Evolutionary conservation across 1,140 invertebrate genomes (phyloP), one percentile per base, ranked within the genome.

Genomic region (Drosophila rhopaloa): DNA sequence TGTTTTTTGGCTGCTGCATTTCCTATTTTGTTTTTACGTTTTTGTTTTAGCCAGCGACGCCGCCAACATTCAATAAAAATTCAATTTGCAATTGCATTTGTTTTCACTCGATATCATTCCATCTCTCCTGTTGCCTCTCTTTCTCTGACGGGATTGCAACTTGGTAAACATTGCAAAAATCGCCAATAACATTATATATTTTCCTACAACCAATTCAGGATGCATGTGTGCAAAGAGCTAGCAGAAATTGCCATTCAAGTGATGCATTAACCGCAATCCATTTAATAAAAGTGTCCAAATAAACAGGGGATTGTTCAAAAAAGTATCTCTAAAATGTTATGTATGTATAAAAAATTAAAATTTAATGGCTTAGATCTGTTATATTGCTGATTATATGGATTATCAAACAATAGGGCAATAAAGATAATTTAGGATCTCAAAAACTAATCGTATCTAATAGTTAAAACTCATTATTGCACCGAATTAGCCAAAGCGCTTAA

Each of bases 21-120:
- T 7, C 3, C 24, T 7, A n/a, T 32, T n/a, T 37, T 47, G 35
- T 47, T 35, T 54, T 27, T 56, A 46, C 54, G 58, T 43, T 55
- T 82, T 80, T 73, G 47, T 62, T 73, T 80, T 71, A 60, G 37
- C 41, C 11, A 47, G 62, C 50, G 37, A 60, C 54, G 79, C 75
- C 83, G 62, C 63, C 80, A 84, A 88, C 76, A 71, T 88, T 86
- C 84, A 89, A 89, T 89, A 89, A 84, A 89, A 89, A 89, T 89
- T 81, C 84, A 89, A 89, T 89, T 89, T 83, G 55, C 62, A 89
- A 89, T 76, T 53, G 84, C 89, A 89, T 89, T 89, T 84, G 73
- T 89, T 88, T 88, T 88, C 70, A 59, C 75, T 76, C 67, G 47
- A 66, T 79, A 61, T 51, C 47, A 10, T 24, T 27, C 54, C 55